Evolutionary conservation across 2,113 vertebrate species (phyloP).

Genomic region (Centrocercus urophasianus): DNA sequence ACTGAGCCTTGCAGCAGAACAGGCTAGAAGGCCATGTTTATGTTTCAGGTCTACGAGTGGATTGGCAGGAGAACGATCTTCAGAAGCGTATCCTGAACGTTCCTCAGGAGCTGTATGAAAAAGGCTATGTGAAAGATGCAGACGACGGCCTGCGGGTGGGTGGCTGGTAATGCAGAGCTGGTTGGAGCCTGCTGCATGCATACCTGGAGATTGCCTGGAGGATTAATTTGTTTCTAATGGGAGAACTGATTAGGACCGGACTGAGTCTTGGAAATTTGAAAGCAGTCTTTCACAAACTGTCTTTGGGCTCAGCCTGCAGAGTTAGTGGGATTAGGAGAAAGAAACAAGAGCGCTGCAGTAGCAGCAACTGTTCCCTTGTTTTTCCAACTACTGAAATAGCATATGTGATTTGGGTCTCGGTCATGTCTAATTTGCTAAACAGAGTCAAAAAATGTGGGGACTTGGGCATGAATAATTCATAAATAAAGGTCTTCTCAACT

Average conservation of each 20-base stretch:
- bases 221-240: accelerated
- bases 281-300: accelerated
- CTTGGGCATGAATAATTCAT: background rate
- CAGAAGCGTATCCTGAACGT: constrained; percentile 90
- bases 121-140: constrained; percentile 91
- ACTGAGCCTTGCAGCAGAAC: background rate
- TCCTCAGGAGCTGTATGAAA: constrained; percentile 90
- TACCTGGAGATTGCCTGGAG: background rate
- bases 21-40: background rate
- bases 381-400: background rate
- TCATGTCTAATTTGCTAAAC: background rate
- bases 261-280: background rate
- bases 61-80: constrained; percentile 91
- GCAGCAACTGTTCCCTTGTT: background rate
- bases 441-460: background rate
- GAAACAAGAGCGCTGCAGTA: background rate
- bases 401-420: background rate
- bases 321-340: background rate
- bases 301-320: background rate
- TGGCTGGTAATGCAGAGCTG: background rate
- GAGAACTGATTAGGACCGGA: background rate
- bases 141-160: constrained; percentile 91
- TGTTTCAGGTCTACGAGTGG: constrained; percentile 88
- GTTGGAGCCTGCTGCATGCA: background rate
- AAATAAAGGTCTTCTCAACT: background rate